A percentile compares a stretch with the other conserved stretches of the same genome.
Evolutionary conservation across 2,113 vertebrate species (phyloP).

Genomic region (Morphnarchus princeps): DNA sequence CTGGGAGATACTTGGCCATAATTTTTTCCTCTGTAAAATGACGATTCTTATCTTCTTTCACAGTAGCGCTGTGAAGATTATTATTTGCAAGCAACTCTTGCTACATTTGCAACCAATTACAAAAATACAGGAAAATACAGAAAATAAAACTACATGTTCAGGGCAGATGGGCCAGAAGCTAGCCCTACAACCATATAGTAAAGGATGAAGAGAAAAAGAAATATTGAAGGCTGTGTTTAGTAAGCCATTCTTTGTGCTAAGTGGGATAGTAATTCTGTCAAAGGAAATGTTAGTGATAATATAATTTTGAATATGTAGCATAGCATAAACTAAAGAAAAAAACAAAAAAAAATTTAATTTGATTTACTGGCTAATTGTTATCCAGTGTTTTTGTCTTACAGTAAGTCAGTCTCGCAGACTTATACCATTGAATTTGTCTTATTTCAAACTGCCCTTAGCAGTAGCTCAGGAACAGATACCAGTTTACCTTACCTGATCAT

Average conservation of each 20-base stretch:
- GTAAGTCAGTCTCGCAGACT: neutral
- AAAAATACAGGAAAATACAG: neutral
- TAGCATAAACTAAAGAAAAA: neutral
- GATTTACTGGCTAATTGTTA: neutral
- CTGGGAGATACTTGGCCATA: neutral
- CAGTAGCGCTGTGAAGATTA: neutral
- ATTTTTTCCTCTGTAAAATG: neutral
- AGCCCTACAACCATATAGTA: neutral
- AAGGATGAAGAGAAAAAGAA: neutral
- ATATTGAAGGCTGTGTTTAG: neutral
- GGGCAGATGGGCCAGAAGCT: neutral
- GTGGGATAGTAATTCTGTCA: neutral
- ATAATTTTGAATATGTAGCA: neutral
- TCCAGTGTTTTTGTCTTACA: neutral
- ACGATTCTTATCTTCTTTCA: neutral
- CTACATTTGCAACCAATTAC: neutral
- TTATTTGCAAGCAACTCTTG: neutral
- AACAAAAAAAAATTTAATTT: neutral
- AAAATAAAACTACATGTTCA: fast-evolving
- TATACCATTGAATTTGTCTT: neutral
- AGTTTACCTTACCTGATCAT: neutral
- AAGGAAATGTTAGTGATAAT: neutral
- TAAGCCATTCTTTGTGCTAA: neutral
- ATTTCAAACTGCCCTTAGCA: neutral
- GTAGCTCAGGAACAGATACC: neutral